Conservation (phyloP, 64 coral and sea anemone genomes). For the Anthopleura sola region DNA sequence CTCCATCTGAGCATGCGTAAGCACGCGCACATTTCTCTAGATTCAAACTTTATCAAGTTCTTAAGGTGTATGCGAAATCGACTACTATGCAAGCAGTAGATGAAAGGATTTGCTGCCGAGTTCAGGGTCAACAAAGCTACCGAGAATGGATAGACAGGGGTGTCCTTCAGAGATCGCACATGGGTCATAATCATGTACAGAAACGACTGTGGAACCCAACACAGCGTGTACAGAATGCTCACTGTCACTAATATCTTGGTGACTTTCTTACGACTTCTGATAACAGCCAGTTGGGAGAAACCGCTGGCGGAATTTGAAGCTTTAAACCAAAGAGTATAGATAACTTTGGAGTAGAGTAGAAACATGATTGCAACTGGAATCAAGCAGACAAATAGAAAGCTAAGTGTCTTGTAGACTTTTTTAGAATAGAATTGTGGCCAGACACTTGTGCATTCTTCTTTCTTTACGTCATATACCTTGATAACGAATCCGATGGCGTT, state of each 20-base stretch:
- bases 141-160: slow-evolving; percentile 4
- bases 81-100: slow-evolving; percentile 51
- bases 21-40: neutral
- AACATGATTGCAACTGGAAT: neutral
- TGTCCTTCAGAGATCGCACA: neutral
- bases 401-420: neutral
- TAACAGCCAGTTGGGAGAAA: slow-evolving; percentile 11
- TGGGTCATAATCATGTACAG: slow-evolving; percentile 29
- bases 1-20: neutral
- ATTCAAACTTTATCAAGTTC: neutral
- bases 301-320: neutral
- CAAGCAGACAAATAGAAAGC: neutral
- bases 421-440: neutral
- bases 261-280: slow-evolving; percentile 36
- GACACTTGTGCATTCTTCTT: neutral
- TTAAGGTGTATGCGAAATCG: slow-evolving; percentile 15
- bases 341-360: neutral
- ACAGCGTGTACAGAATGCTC: slow-evolving; percentile 35
- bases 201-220: slow-evolving; percentile 47
- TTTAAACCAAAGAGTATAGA: slow-evolving; percentile 16
- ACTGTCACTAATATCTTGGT: slow-evolving; percentile 41
- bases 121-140: slow-evolving; percentile 41
- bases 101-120: slow-evolving; percentile 45
- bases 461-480: neutral
- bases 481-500: neutral